Evolutionary conservation across 2,888 invertebrate genomes (phyloP).

Genomic region (Elysia crispata): DNA sequence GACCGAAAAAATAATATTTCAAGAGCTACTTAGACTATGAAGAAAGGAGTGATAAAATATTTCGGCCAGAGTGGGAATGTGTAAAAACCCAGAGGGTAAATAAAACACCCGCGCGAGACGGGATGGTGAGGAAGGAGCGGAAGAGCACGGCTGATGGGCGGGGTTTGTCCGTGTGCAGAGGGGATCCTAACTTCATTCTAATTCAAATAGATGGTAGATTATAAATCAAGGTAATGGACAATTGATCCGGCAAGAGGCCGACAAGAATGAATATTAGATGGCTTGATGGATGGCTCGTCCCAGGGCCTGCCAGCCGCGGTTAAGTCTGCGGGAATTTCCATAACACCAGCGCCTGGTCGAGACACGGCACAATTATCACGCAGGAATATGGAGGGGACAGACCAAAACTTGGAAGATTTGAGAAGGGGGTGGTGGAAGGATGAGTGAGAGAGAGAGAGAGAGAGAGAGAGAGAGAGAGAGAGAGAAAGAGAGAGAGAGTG

Average conservation of each 20-base stretch:
- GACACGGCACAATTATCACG: no score
- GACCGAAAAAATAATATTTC: no score
- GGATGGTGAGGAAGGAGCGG: not conserved
- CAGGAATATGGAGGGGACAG: no score
- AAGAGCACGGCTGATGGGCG: constrained; percentile 10
- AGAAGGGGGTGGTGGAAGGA: no score
- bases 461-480: no score
- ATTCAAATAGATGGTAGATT: constrained; percentile 50
- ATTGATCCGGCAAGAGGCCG: constrained; percentile 45
- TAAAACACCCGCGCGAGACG: not conserved
- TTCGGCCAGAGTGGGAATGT: no score
- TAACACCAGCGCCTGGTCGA: constrained; percentile 25
- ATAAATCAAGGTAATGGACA: constrained; percentile 50
- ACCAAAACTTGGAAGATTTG: no score
- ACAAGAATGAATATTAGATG: constrained; percentile 50
- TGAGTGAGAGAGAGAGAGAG: no score
- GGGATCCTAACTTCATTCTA: constrained; percentile 44
- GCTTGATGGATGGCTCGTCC: constrained; percentile 49
- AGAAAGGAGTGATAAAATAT: no score
- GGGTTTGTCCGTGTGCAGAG: not conserved
- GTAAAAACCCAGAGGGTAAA: not conserved
- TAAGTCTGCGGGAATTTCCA: constrained; percentile 47
- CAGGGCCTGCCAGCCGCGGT: constrained; percentile 37
- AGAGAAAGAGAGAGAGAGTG: no score
- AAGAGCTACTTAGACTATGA: no score